These are phyloP conservation scores for Sphenopsis melanotis DNA, from an alignment of 2,797 vertebrate species.

Conservation along the genomic window DNA sequence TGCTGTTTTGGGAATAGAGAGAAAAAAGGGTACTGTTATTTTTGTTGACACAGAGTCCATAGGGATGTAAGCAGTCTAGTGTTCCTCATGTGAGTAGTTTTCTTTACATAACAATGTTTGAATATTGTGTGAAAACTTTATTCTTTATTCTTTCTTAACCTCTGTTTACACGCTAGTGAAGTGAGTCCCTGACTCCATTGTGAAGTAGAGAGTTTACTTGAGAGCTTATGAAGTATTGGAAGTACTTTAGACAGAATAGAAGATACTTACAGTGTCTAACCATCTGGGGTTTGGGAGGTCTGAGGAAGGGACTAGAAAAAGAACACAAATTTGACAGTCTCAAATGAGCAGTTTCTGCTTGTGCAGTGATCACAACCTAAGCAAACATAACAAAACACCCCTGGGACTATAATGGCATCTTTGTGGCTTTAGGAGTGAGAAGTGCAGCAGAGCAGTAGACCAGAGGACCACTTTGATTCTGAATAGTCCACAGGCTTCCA, in stretches of 20 bases:
- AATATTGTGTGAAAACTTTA: not conserved
- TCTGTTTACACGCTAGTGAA: not conserved
- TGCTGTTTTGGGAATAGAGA: not conserved
- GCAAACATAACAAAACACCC: not conserved
- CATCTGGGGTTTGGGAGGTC: not conserved
- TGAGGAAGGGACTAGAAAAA: not conserved
- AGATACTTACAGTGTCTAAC: not conserved
- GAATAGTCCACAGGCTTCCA: not conserved
- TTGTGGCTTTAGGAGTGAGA: not conserved
- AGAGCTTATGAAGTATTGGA: not conserved
- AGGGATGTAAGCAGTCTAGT: not conserved
- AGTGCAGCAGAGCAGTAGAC: not conserved
- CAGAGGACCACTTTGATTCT: not conserved
- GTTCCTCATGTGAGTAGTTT: not conserved
- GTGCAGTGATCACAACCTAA: not conserved
- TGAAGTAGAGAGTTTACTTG: not conserved
- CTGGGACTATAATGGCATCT: not conserved
- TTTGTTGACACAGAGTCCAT: not conserved
- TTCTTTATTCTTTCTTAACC: not conserved
- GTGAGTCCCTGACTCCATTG: not conserved
- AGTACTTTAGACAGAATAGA: not conserved
- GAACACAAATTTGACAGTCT: not conserved
- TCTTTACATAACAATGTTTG: not conserved
- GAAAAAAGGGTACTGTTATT: constrained; percentile 1
- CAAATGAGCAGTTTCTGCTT: not conserved